phyloP scores from a whole-genome alignment of 1,140 invertebrate genomes.

The Leptinotarsa lineolata region DNA sequence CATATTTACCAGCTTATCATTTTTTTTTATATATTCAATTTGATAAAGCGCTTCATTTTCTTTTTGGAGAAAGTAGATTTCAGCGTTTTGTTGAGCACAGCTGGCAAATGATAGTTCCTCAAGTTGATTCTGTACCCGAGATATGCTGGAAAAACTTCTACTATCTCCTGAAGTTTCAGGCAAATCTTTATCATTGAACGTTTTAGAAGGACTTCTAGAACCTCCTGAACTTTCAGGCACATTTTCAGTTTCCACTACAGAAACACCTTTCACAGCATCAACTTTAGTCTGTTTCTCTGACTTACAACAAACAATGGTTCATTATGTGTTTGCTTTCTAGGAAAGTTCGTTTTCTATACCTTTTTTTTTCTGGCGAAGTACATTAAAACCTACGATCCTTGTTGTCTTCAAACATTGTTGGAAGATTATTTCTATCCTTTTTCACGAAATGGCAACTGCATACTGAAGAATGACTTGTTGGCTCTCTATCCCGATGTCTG shows the following conservation, averaged over 20 bases:
- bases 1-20: constrained; percentile 22
- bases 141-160: too few relatives aligned
- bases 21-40: constrained; percentile 20
- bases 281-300: constrained; percentile 4
- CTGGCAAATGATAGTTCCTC: too few relatives aligned
- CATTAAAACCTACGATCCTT: background rate
- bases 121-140: too few relatives aligned
- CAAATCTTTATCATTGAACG: too few relatives aligned
- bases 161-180: too few relatives aligned
- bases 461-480: too few relatives aligned
- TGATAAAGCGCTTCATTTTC: background rate
- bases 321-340: background rate
- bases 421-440: constrained; percentile 3
- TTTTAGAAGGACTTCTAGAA: background rate
- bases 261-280: too few relatives aligned
- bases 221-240: background rate
- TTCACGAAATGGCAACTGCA: constrained; percentile 4
- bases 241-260: too few relatives aligned
- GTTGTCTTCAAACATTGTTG: constrained; percentile 2
- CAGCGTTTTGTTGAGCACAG: constrained; percentile 18
- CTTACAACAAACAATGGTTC: constrained; percentile 8
- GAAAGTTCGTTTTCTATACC: background rate
- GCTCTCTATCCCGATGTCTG: too few relatives aligned
- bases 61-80: constrained; percentile 17
- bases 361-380: constrained; percentile 6